Percentiles rank a stretch among this genome's conserved stretches.
These are phyloP conservation scores for Siphamia tubifer DNA, from an alignment of 2,113 vertebrate genomes.

Conservation along the genomic window DNA sequence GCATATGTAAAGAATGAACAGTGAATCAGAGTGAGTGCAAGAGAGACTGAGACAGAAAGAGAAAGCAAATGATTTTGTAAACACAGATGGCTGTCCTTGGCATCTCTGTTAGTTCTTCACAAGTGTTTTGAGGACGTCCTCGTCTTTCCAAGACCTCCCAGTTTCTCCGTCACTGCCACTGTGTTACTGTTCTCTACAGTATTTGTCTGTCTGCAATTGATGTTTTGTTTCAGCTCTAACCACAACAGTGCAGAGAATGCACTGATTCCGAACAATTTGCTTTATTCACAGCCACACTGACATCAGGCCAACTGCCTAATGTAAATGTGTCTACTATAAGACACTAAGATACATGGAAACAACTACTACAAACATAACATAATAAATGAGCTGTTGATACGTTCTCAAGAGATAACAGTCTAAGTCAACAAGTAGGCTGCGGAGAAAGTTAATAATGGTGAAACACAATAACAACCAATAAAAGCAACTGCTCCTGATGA, in stretches of 20 bases:
- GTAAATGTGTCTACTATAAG: neutral
- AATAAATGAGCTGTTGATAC: neutral
- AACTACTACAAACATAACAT: neutral
- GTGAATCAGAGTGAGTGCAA: slow-evolving; percentile 64
- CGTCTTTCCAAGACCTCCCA: slow-evolving; percentile 70
- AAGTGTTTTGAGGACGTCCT: slow-evolving; percentile 76
- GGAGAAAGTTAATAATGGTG: neutral
- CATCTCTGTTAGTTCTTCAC: slow-evolving; percentile 63
- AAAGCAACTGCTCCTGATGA: neutral
- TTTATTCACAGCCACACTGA: neutral
- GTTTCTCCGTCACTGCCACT: slow-evolving; percentile 52
- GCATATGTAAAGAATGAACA: slow-evolving; percentile 77
- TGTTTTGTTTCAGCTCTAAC: slow-evolving; percentile 29
- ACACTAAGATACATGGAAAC: neutral
- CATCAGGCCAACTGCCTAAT: neutral
- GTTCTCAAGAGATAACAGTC: neutral
- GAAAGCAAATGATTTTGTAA: slow-evolving; percentile 68
- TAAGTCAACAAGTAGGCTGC: neutral
- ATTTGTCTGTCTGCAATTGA: slow-evolving; percentile 45
- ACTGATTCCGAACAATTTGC: neutral
- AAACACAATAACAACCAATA: neutral
- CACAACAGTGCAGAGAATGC: slow-evolving; percentile 15
- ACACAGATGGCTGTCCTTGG: slow-evolving; percentile 79
- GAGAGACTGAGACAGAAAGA: slow-evolving; percentile 66
- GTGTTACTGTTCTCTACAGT: slow-evolving; percentile 45